A percentile compares a stretch with the other conserved stretches of the same genome.
Evolutionary conservation across 2,888 invertebrate species (phyloP).

Genomic region (Ennomos erosarius): DNA sequence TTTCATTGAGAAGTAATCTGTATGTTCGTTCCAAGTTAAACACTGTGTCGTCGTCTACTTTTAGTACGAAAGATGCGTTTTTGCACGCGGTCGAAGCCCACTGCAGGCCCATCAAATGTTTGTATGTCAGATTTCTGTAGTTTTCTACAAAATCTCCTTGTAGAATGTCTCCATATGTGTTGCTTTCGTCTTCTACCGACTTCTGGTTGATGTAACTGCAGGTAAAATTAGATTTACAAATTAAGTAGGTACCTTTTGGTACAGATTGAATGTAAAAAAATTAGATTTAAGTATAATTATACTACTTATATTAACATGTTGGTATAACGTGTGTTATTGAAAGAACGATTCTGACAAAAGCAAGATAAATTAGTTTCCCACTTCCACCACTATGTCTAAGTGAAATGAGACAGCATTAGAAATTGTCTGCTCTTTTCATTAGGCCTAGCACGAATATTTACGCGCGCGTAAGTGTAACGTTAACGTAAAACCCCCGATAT

Average conservation of each 20-base stretch:
- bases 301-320: no score
- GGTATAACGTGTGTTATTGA: no score
- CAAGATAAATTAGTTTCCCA: no score
- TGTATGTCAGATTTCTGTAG: conserved; percentile 92
- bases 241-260: neutral
- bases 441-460: no score
- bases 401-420: no score
- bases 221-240: conserved; percentile 2
- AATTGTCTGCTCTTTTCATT: no score
- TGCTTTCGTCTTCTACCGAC: conserved; percentile 86
- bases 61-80: conserved; percentile 87
- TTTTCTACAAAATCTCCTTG: conserved; percentile 92
- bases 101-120: conserved; percentile 92
- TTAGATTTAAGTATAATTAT: no score
- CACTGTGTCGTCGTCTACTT: conserved; percentile 93
- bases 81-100: conserved; percentile 89
- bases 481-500: no score
- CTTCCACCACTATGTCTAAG: no score
- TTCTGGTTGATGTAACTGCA: conserved; percentile 78
- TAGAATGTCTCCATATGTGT: conserved; percentile 88
- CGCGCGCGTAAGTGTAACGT: no score
- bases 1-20: conserved; percentile 47
- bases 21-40: conserved; percentile 86
- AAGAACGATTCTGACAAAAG: no score
- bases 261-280: neutral